phyloP scores from a whole-genome alignment of 1,140 invertebrate species.

The Apis cerana region DNA sequence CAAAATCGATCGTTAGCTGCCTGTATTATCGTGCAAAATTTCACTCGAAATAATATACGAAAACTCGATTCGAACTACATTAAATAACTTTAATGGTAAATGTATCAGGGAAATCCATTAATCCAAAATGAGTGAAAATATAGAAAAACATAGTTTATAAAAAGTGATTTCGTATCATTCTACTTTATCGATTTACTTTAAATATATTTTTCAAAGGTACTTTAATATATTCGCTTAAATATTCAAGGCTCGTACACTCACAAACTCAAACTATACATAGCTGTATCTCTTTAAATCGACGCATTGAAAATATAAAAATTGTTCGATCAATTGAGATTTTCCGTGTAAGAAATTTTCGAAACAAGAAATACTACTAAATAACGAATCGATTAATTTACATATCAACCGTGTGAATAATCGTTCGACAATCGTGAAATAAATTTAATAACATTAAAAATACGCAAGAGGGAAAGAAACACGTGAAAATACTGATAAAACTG shows the following conservation, averaged over 20 bases:
- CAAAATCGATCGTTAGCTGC: constrained; percentile 3
- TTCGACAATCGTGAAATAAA: background rate
- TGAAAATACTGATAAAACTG: background rate
- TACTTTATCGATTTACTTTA: no score
- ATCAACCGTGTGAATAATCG: no score
- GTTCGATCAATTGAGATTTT: no score
- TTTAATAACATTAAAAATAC: background rate
- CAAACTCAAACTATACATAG: no score
- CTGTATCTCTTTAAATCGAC: no score
- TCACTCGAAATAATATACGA: background rate
- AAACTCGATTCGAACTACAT: background rate
- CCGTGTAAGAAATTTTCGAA: no score
- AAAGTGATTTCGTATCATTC: background rate
- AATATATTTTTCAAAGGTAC: no score
- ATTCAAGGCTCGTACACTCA: no score
- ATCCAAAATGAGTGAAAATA: background rate
- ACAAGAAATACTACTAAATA: no score
- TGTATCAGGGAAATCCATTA: background rate
- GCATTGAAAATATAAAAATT: no score
- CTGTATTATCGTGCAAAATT: background rate
- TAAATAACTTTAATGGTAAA: background rate
- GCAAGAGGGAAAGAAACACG: background rate
- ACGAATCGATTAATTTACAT: no score
- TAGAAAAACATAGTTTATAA: background rate
- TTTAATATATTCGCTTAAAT: no score